Conservation (phyloP, 1,140 invertebrate genomes). For the Leptinotarsa defecta region DNA sequence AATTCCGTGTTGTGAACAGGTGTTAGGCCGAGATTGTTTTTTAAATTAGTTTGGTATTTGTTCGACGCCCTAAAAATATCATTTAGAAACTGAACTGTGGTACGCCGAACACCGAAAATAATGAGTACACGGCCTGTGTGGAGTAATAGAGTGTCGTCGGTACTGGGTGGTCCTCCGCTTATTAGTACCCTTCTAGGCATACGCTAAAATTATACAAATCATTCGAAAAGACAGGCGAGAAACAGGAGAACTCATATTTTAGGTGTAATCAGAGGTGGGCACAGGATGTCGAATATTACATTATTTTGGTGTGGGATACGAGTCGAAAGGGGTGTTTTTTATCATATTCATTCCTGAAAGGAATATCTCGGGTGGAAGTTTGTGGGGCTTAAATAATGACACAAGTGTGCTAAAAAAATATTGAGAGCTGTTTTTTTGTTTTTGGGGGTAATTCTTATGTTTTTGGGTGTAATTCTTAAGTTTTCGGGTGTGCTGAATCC, state of each 20-base stretch:
- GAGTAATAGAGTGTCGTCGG: neutral
- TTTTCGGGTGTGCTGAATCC: too few relatives aligned
- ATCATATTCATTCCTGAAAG: too few relatives aligned
- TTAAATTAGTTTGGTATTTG: conserved; percentile 20
- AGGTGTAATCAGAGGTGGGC: neutral
- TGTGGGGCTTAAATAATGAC: too few relatives aligned
- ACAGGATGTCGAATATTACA: neutral
- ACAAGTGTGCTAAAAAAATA: too few relatives aligned
- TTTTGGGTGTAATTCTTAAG: too few relatives aligned
- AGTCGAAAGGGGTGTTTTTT: too few relatives aligned
- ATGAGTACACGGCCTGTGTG: neutral
- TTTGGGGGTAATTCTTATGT: too few relatives aligned
- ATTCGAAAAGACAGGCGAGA: conserved; percentile 2
- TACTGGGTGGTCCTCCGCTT: neutral
- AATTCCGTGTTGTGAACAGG: conserved; percentile 14
- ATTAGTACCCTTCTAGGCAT: conserved; percentile 3
- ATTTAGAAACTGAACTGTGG: conserved; percentile 12
- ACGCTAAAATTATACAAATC: conserved; percentile 8
- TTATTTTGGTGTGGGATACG: too few relatives aligned
- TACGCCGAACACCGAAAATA: neutral
- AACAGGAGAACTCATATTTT: neutral
- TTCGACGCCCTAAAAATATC: conserved; percentile 13
- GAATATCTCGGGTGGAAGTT: too few relatives aligned
- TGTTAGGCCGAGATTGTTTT: conserved; percentile 13
- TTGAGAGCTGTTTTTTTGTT: too few relatives aligned